Evolutionary conservation across 2,113 vertebrate genomes (phyloP), one percentile per base, ranked within the genome.

Genomic region (Anas platyrhynchos): DNA sequence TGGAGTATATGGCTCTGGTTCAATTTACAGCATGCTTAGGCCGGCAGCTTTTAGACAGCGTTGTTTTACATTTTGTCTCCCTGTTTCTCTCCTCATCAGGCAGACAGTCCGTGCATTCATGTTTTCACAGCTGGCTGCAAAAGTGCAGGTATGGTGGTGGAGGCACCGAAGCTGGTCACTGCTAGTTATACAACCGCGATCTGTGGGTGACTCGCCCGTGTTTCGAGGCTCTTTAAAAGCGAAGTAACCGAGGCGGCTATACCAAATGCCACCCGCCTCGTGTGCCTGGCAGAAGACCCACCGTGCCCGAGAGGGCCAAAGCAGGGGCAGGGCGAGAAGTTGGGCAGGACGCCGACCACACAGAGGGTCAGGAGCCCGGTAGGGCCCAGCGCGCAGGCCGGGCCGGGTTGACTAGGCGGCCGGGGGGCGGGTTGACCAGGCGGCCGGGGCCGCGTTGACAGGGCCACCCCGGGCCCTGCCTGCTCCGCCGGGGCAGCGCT

Each of bases 241-340:
- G 0, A 27, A 29, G 36, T 0, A 16, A 1, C 16, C 2, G 46
- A 1, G 3, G n/a, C 56, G 6, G 31, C 5, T 50, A 48, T 22
- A 22, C 11, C 10, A 48, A 48, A 48, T 48, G 46, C 20, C 20
- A 11, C 20, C 46, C 46, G 5, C 46, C 46, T 48, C 9, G 5
- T 48, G 46, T 48, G 46, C 46, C 46, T 21, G 20, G 46, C 46
- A 11, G 20, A 21, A 48, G 46, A 21, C 46, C 9, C 46, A 21
- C 46, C 46, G 46, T 48, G 46, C 20, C 46, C 46, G 46, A 48
- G 46, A 48, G 46, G 46, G 46, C 46, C 46, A 48, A 48, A 48
- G 46, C 46, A 22, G 46, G 46, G 46, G 20, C 46, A 48, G 46
- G 20, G 46, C 46, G 46, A 48, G 46, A 20, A 5, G 46, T 9